These are phyloP conservation scores for Oceanodroma tethys DNA, from an alignment of 2,113 vertebrate species.

Conservation along the genomic window DNA sequence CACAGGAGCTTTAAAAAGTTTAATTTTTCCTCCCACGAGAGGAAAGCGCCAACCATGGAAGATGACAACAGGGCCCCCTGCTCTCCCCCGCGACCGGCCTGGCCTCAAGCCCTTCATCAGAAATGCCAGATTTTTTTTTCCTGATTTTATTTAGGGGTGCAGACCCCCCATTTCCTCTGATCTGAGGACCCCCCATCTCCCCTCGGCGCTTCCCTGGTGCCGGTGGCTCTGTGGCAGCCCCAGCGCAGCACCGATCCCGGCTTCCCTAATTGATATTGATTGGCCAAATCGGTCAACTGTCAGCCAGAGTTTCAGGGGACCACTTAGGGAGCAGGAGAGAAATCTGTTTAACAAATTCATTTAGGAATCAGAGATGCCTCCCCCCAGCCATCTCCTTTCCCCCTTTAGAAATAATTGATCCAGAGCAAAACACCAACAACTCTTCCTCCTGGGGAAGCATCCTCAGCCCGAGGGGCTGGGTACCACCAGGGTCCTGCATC, in stretches of 20 bases:
- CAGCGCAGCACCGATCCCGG: not conserved
- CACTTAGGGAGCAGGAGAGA: slow-evolving; percentile 79
- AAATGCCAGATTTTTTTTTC: not conserved
- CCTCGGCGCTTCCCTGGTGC: accelerated
- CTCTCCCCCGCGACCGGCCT: not conserved
- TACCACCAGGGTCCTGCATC: not conserved
- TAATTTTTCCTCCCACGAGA: not conserved
- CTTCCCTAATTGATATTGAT: slow-evolving; percentile 84
- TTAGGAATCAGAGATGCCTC: slow-evolving; percentile 66
- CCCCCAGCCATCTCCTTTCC: not conserved
- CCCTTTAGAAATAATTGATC: slow-evolving; percentile 85
- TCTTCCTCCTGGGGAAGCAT: not conserved
- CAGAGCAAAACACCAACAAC: slow-evolving; percentile 50
- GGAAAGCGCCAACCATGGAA: not conserved
- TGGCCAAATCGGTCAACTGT: slow-evolving; percentile 88
- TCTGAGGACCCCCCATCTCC: not conserved
- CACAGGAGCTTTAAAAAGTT: not conserved
- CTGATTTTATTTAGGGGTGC: not conserved
- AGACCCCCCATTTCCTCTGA: accelerated
- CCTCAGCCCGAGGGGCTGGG: not conserved
- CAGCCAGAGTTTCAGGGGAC: slow-evolving; percentile 85
- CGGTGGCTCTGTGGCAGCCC: not conserved
- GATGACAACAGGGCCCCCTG: not conserved
- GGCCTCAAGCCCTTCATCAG: not conserved
- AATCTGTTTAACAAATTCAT: slow-evolving; percentile 94